These are phyloP conservation scores for Saxidomus purpurata DNA, from an alignment of 1,140 invertebrate genomes.

Conservation along the genomic window DNA sequence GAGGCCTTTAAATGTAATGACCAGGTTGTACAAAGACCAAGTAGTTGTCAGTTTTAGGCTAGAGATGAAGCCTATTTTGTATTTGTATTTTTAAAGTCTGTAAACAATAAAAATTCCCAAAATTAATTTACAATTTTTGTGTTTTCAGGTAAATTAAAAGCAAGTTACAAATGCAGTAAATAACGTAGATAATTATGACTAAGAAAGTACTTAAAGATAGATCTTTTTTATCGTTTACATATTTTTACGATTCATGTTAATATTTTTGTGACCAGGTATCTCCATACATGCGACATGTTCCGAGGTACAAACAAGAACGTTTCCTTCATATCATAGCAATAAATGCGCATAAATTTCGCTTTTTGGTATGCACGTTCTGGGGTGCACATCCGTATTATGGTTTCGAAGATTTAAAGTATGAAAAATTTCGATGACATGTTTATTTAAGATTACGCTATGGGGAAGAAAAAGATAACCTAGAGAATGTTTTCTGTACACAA, in stretches of 20 bases:
- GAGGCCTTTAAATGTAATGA: too few relatives aligned
- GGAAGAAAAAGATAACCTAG: background rate
- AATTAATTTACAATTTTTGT: background rate
- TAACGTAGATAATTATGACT: too few relatives aligned
- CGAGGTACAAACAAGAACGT: conserved; percentile 29
- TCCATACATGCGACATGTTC: background rate
- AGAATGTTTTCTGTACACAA: background rate
- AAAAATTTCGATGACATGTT: conserved; percentile 47
- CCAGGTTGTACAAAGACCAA: too few relatives aligned
- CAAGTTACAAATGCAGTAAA: too few relatives aligned
- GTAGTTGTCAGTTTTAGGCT: too few relatives aligned
- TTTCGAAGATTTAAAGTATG: conserved; percentile 10
- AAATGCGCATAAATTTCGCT: conserved; percentile 32
- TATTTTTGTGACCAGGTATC: conserved; percentile 16
- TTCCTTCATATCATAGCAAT: conserved; percentile 10
- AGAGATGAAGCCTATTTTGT: too few relatives aligned
- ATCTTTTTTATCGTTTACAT: background rate
- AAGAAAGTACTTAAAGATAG: background rate
- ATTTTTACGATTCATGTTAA: conserved; percentile 18
- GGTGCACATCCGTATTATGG: conserved; percentile 24
- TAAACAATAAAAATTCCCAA: too few relatives aligned
- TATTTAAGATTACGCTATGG: conserved; percentile 26
- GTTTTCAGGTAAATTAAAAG: too few relatives aligned
- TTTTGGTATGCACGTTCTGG: background rate
- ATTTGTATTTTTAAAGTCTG: too few relatives aligned